These are phyloP conservation scores for Drosophila nr. perissopoda DNA, from an alignment of 2,888 invertebrate genomes.

Conservation along the genomic window DNA sequence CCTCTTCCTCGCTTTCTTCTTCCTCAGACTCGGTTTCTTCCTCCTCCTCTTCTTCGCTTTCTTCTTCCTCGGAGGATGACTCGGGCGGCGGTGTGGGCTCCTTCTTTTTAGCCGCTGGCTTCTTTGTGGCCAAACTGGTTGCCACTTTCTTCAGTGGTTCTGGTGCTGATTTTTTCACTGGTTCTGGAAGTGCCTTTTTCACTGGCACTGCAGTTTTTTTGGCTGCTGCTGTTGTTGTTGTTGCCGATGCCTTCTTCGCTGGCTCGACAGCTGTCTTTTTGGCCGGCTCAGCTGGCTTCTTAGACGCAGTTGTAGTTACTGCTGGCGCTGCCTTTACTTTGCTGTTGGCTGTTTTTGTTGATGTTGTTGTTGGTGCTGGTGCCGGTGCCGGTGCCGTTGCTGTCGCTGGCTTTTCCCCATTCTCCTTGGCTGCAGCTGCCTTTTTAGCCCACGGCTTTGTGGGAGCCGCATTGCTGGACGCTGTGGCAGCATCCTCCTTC, in stretches of 20 bases:
- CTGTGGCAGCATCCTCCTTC: constrained; percentile 86
- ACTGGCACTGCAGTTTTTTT: constrained; percentile 51
- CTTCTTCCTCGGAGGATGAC: constrained; percentile 73
- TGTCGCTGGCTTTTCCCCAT: constrained; percentile 47
- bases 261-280: constrained; percentile 55
- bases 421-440: constrained; percentile 52
- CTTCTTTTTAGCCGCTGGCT: constrained; percentile 77
- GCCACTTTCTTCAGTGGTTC: constrained; percentile 56
- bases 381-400: constrained; percentile 33
- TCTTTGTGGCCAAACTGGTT: constrained; percentile 43
- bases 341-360: constrained; percentile 26
- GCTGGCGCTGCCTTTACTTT: constrained; percentile 41
- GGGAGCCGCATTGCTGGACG: constrained; percentile 63
- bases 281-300: constrained; percentile 65
- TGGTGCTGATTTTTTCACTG: constrained; percentile 61
- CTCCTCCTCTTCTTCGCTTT: constrained; percentile 63
- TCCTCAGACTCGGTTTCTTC: constrained; percentile 69
- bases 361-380: constrained; percentile 76
- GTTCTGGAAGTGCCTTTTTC: constrained; percentile 50
- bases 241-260: constrained; percentile 44
- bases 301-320: constrained; percentile 68
- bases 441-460: constrained; percentile 72
- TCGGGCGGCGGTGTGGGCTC: constrained; percentile 81
- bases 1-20: constrained; percentile 60
- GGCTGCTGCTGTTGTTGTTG: constrained; percentile 32